Evolutionary conservation across 1,140 invertebrate genomes (phyloP).

Genomic region (Meloidogyne hapla): DNA sequence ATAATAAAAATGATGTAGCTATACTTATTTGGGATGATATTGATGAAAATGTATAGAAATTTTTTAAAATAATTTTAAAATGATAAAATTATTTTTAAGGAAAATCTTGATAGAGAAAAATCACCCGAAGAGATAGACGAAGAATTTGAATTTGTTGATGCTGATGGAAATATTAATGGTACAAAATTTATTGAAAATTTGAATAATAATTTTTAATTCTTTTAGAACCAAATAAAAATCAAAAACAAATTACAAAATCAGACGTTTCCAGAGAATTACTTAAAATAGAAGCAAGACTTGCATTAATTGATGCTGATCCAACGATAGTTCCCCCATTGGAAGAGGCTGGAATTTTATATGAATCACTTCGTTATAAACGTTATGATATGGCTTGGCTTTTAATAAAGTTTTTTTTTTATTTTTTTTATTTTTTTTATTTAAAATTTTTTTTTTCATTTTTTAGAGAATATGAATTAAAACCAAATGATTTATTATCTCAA

Average conservation of each 20-base stretch:
- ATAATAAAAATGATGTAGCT: background rate
- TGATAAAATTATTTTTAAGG: background rate
- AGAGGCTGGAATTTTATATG: constrained; percentile 36
- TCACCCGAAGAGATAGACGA: background rate
- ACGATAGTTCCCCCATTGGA: constrained; percentile 35
- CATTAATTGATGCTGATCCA: constrained; percentile 32
- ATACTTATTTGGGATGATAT: background rate
- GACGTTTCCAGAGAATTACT: constrained; percentile 41
- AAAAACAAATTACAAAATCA: constrained; percentile 16
- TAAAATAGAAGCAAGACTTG: constrained; percentile 43
- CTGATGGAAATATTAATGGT: constrained; percentile 1
- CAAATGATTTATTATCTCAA: constrained; percentile 32
- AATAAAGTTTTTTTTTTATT: constrained; percentile 25
- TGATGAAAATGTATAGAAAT: background rate
- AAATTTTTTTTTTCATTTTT: background rate
- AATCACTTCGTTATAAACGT: constrained; percentile 42
- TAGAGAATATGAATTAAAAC: constrained; percentile 35
- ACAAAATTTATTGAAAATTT: background rate
- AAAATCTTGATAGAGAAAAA: background rate
- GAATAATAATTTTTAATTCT: background rate
- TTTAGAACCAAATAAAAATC: background rate
- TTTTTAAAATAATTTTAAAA: too few species aligned
- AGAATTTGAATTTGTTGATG: constrained; percentile 11
- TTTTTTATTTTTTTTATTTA: background rate
- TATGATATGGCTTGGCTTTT: constrained; percentile 51